Conservation (phyloP, 2,113 vertebrate species). For the Ivindomyrus marchei region DNA sequence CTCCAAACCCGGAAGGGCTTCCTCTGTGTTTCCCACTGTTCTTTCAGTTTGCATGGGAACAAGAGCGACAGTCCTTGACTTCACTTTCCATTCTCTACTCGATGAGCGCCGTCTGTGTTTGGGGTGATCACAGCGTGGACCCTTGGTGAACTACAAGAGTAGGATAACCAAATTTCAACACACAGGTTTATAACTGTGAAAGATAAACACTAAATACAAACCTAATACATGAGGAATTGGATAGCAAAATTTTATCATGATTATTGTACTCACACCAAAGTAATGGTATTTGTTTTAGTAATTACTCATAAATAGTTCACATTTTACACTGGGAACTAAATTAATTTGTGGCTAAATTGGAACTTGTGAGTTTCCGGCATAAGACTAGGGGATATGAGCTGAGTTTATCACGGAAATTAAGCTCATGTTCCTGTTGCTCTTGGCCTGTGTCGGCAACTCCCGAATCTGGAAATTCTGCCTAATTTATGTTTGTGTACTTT, state of each 20-base stretch:
- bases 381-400: not conserved
- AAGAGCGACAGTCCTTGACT: slow-evolving; percentile 27
- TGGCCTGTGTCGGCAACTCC: not conserved
- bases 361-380: not conserved
- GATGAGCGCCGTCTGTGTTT: slow-evolving; percentile 47
- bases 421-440: not conserved
- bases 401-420: not conserved
- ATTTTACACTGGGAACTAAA: not conserved
- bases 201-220: not conserved
- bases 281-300: not conserved
- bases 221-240: not conserved
- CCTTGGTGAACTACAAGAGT: slow-evolving; percentile 40
- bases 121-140: slow-evolving; percentile 38
- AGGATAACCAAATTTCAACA: not conserved
- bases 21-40: slow-evolving; percentile 23
- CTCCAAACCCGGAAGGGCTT: slow-evolving; percentile 35
- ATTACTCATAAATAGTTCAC: not conserved
- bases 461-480: not conserved
- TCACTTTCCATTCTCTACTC: slow-evolving; percentile 54
- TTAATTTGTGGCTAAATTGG: not conserved
- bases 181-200: not conserved
- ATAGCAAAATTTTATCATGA: not conserved
- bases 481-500: not conserved
- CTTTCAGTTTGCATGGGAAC: slow-evolving; percentile 35
- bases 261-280: not conserved